These are phyloP conservation scores for Vanessa atalanta DNA, from an alignment of 1,140 invertebrate species.

Conservation along the genomic window DNA sequence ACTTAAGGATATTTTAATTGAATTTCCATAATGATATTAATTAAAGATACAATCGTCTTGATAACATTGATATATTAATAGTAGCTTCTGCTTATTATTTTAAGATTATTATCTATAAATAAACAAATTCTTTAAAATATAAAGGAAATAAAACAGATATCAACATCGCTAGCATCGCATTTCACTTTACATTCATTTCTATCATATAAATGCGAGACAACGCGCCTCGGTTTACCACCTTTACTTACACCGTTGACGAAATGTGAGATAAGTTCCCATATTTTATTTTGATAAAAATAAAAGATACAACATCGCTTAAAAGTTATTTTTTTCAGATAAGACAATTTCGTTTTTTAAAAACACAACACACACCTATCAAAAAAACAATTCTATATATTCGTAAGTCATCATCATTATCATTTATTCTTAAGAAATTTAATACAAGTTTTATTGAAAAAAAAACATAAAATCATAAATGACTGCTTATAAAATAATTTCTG, in stretches of 20 bases:
- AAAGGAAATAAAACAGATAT: conserved; percentile 31
- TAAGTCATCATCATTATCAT: too few relatives aligned
- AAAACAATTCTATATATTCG: too few relatives aligned
- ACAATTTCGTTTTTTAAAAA: too few relatives aligned
- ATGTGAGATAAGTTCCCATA: not conserved
- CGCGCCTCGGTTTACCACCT: conserved; percentile 34
- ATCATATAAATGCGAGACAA: conserved; percentile 49
- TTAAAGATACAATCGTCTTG: too few relatives aligned
- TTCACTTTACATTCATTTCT: conserved; percentile 53
- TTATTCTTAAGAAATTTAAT: too few relatives aligned
- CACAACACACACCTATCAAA: too few relatives aligned
- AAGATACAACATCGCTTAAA: too few relatives aligned
- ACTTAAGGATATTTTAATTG: too few relatives aligned
- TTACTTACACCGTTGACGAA: conserved; percentile 30
- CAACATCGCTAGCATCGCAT: conserved; percentile 23
- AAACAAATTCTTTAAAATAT: not conserved
- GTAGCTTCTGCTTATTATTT: not conserved
- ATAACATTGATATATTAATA: not conserved
- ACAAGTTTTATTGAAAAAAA: not conserved
- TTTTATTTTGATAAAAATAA: not conserved
- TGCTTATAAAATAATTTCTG: not conserved
- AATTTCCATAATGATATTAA: too few relatives aligned
- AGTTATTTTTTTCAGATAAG: too few relatives aligned
- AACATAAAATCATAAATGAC: not conserved
- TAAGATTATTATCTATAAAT: not conserved